Percentiles rank a stretch among this genome's conserved stretches.
Conservation (phyloP, 2,797 vertebrate species). For the Erethizon dorsatum region DNA sequence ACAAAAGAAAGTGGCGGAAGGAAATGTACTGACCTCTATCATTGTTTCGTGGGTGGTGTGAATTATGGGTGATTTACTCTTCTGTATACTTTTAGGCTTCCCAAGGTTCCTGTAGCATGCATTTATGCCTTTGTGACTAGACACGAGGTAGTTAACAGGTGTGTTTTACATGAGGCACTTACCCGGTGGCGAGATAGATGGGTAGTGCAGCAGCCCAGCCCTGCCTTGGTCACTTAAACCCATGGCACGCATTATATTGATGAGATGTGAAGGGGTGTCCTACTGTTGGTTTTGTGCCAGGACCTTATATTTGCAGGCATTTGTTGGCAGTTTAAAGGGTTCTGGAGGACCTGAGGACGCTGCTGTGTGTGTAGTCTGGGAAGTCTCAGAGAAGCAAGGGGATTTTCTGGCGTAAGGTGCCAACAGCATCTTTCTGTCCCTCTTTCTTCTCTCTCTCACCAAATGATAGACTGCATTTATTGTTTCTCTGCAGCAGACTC, state of each 20-base stretch:
- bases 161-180: not conserved
- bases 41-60: not conserved
- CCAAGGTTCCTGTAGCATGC: not conserved
- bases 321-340: not conserved
- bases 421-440: accelerated
- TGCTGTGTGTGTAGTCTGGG: no score
- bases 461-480: accelerated
- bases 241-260: no score
- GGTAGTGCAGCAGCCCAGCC: not conserved
- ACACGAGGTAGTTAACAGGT: not conserved
- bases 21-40: not conserved
- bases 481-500: not conserved
- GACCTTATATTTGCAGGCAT: not conserved
- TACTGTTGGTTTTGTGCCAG: not conserved
- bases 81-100: not conserved
- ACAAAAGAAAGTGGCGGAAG: accelerated
- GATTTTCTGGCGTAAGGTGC: not conserved
- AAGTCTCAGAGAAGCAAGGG: not conserved
- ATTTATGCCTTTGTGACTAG: not conserved
- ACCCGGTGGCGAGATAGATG: not conserved
- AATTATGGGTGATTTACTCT: not conserved
- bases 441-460: not conserved
- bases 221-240: no score
- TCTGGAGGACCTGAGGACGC: not conserved
- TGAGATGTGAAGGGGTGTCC: not conserved